Evolutionary conservation across 2,113 vertebrate genomes (phyloP).

Genomic region (Oryzias melastigma): DNA sequence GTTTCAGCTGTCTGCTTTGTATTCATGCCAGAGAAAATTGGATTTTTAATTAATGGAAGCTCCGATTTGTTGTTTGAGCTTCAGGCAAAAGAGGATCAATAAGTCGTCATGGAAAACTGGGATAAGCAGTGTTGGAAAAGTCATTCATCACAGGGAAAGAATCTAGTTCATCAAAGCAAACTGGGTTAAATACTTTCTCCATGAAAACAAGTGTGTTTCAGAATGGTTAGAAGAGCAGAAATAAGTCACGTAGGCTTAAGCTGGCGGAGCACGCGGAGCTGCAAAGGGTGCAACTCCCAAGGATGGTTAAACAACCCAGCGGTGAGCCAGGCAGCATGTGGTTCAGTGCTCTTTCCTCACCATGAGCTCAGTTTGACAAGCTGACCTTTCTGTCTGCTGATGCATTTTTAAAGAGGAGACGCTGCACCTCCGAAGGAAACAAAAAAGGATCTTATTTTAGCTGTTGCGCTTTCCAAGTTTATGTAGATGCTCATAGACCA

Average conservation of each 20-base stretch:
- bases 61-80: conserved; percentile 34
- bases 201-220: no score
- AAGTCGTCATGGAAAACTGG: conserved; percentile 37
- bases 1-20: conserved; percentile 14
- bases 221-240: no score
- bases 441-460: no score
- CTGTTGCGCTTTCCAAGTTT: no score
- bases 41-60: conserved; percentile 50
- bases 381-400: no score
- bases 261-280: neutral
- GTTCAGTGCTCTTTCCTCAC: neutral
- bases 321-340: neutral
- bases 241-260: neutral
- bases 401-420: neutral
- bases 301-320: neutral
- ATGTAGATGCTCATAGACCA: no score
- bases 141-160: neutral
- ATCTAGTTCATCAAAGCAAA: neutral
- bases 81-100: conserved; percentile 35
- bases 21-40: conserved; percentile 39
- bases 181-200: neutral
- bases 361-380: neutral
- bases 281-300: neutral
- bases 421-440: neutral
- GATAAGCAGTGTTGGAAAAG: neutral